Conservation (phyloP, 2,797 vertebrate species). For the Aulostomus chinensis region DNA sequence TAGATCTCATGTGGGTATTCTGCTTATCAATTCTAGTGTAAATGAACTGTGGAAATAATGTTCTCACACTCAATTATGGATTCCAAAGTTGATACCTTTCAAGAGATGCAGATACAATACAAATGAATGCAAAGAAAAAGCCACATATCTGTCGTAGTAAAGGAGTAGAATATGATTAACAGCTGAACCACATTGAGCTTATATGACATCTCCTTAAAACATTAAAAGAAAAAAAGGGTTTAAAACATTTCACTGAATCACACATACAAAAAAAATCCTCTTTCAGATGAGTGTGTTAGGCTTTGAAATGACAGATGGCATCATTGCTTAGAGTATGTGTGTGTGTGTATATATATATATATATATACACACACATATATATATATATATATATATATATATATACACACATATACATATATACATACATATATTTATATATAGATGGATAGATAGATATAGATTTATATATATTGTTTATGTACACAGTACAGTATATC, state of each 20-base stretch:
- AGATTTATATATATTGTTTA: conserved; percentile 80
- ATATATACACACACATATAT: no score
- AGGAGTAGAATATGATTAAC: conserved; percentile 39
- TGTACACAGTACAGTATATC: conserved; percentile 81
- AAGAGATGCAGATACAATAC: conserved; percentile 25
- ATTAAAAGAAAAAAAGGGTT: conserved; percentile 41
- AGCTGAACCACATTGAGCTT: conserved; percentile 64
- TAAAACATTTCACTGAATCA: conserved; percentile 66
- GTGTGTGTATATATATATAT: no score
- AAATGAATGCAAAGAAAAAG: conserved; percentile 23
- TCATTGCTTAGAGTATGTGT: conserved; percentile 80
- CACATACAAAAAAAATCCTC: conserved; percentile 57
- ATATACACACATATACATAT: no score
- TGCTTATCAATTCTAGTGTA: conserved; percentile 44
- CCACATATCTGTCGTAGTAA: conserved; percentile 12
- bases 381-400: conserved; percentile 80
- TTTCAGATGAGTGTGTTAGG: conserved; percentile 52
- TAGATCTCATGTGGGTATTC: conserved; percentile 28
- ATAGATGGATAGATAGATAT: no score
- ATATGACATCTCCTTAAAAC: conserved; percentile 54
- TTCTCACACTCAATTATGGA: conserved; percentile 32
- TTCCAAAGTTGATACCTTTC: conserved; percentile 43
- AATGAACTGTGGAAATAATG: conserved; percentile 40
- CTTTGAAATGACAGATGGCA: conserved; percentile 69
- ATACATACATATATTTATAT: no score